Base-by-base conservation (phyloP, 37 sponge, comb jelly and placozoan genomes). In the Aplysina aerophoba region DNA sequence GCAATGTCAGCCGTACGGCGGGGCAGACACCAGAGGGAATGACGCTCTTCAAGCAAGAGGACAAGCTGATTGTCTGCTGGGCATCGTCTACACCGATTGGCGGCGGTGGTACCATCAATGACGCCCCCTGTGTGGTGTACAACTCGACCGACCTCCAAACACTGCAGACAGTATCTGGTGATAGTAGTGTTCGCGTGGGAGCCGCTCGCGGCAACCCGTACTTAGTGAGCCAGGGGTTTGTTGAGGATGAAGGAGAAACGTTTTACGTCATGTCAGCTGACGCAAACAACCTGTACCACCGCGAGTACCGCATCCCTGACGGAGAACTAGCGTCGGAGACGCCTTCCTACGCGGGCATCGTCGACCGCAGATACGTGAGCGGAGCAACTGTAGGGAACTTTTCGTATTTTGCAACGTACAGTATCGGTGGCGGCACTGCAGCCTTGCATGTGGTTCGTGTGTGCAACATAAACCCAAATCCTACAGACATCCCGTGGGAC, bases 241-340 rank as follows among this genome's bases (percentile, higher is more conserved):
- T 15, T 67, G 69, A 22, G 28, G n/a, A n/a, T n/a, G 69, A 27
- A 67, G 69, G 69, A 22, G 69, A 67, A 27, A 67, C 69, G 69
- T 67, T 67, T 27, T 22, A 25, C n/a, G 69, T 67, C 15, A n/a
- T n/a, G 22, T 25, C 69, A 22, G n/a, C 27, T 22, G 19, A n/a
- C 14, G 27, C 27, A 25, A 67, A 67, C 27, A 22, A n/a, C 13
- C 28, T 67, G 19, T 67, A 67, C 28, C 69, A 67, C 27, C 27
- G 69, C 14, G 69, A 67, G 28, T 67, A 67, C 28, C 19, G 28
- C 13, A 14, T 67, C n/a, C n/a, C 69, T 67, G 69, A 67, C n/a
- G 69, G 69, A 67, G n/a, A 27, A 14, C 27, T n/a, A 25, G 27
- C 25, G n/a, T 25, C 27, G n/a, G 25, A 67, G 14, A 27, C 15